Conservation (phyloP, 2,797 vertebrate species). For the Gymnocypris eckloni region DNA sequence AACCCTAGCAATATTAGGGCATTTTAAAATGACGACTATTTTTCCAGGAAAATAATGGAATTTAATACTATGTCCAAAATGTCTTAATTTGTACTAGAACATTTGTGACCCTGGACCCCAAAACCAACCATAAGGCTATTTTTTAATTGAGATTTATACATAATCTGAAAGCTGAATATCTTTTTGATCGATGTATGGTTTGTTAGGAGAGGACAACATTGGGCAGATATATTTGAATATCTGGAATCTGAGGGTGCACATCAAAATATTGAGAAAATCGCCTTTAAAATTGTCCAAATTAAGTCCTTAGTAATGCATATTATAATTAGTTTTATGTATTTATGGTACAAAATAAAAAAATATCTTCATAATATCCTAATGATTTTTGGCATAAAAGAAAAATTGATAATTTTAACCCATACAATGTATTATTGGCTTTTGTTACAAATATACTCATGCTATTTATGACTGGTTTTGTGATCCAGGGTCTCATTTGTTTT, state of each 20-base stretch:
- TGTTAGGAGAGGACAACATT: no score
- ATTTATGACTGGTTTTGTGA: background rate
- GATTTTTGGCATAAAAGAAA: no score
- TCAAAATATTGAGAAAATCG: no score
- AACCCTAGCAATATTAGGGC: background rate
- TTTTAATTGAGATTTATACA: background rate
- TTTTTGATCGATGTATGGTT: no score
- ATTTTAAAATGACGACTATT: background rate
- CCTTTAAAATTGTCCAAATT: no score
- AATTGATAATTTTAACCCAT: no score
- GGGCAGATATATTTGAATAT: no score
- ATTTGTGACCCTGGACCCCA: background rate
- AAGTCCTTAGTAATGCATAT: background rate
- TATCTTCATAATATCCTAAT: background rate
- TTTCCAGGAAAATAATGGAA: background rate
- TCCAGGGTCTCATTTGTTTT: background rate
- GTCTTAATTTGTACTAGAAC: background rate
- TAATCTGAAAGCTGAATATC: no score
- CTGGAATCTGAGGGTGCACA: no score
- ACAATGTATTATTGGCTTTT: background rate
- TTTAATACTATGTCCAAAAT: background rate
- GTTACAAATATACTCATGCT: rapidly evolving
- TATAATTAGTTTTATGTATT: background rate
- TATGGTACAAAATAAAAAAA: background rate
- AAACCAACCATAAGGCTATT: background rate